Conservation (phyloP, 2,113 vertebrate species). For the Cathartes aura region DNA sequence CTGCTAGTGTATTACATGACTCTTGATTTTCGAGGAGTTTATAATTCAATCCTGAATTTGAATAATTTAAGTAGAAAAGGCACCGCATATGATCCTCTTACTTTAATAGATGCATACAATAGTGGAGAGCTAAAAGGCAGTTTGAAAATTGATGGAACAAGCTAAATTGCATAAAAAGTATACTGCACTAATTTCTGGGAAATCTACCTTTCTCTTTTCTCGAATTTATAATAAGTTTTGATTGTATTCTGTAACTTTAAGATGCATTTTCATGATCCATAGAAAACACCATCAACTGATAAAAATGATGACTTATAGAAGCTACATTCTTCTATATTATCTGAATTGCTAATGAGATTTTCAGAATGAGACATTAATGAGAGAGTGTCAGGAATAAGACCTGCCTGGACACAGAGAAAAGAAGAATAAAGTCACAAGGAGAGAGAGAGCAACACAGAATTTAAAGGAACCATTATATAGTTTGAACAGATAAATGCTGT, state of each 20-base stretch:
- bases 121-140: background rate
- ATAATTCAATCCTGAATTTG: background rate
- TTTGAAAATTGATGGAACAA: background rate
- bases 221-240: background rate
- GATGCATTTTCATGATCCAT: background rate
- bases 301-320: background rate
- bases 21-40: background rate
- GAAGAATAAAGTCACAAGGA: background rate
- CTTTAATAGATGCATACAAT: background rate
- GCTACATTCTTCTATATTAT: background rate
- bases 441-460: accelerated
- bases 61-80: conserved; percentile 53
- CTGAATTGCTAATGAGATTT: background rate
- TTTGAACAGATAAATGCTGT: background rate
- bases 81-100: background rate
- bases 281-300: background rate
- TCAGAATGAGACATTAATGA: background rate
- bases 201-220: background rate
- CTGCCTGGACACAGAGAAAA: background rate
- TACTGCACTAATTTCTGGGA: background rate
- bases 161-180: background rate
- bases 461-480: background rate
- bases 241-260: background rate
- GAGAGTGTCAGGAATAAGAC: background rate
- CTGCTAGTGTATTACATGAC: background rate